Evolutionary conservation across 2,113 vertebrate genomes (phyloP), one percentile per base, ranked within the genome.

Genomic region (Cephalopholis sonnerati): DNA sequence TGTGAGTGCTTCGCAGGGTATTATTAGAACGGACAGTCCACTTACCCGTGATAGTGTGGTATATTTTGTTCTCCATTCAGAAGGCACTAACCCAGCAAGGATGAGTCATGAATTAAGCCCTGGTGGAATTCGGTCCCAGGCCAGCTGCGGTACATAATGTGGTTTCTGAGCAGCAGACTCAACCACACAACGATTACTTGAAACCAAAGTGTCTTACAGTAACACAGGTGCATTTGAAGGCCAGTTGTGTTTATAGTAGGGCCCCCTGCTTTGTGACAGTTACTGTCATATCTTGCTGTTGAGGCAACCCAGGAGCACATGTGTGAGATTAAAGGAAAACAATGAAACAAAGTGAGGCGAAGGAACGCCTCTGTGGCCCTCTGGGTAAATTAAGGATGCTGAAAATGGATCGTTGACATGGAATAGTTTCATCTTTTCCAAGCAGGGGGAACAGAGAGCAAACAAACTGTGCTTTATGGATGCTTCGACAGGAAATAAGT

Each of bases 391-490:
- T 44, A 67, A 67, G 46, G 65, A 75, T 54, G 54, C 68, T 77
- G 77, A 86, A 77, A 82, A 64, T 68, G 25, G 57, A 81, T 20
- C 11, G 58, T n/a, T 18, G 61, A 73, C 12, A 54, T 66, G 78
- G 77, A 83, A 75, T 24, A 79, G 66, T 15, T 72, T 62, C 70
- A 76, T 78, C 67, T 75, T 82, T 91, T 89, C 79, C 82, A 70
- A 79, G 70, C 58, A 25, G 73, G 27, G 25, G 36, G 78, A 83
- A 58, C 57, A 73, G 16, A 77, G 13, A 81, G 74, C 59, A 90
- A 89, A 89, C 81, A 88, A 77, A 77, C 51, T 61, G 36, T 61
- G 27, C 71, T 81, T 90, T 79, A 82, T 77, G 68, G 68, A 79
- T 64, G 73, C 41, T 86, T 75, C 7, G 2, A 46, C 66, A 87